These are phyloP conservation scores for Micrasema minimum DNA, from an alignment of 1,140 invertebrate species.

Conservation along the genomic window DNA sequence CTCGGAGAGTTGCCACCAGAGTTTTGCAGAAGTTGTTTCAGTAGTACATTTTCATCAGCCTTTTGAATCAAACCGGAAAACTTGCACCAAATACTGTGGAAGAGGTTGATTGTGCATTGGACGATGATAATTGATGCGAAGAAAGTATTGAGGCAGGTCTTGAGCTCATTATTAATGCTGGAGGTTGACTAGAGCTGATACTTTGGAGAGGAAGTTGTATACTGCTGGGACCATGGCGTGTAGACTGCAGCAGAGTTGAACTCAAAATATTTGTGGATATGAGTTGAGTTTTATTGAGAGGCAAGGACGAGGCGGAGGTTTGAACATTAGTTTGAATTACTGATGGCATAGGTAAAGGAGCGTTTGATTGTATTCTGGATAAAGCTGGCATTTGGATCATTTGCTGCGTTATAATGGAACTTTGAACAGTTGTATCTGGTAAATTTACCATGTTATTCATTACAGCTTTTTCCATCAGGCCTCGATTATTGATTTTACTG, in stretches of 20 bases:
- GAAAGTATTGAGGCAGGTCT: constrained; percentile 57
- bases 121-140: constrained; percentile 34
- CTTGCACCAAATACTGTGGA: constrained; percentile 54
- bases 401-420: constrained; percentile 53
- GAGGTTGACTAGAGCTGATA: constrained; percentile 65
- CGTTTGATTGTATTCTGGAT: constrained; percentile 62
- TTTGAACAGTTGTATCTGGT: constrained; percentile 27
- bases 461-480: constrained; percentile 48
- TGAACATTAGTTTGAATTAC: constrained; percentile 58
- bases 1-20: constrained; percentile 71
- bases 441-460: constrained; percentile 45
- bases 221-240: constrained; percentile 60
- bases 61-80: constrained; percentile 59
- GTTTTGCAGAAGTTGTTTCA: constrained; percentile 91
- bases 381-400: constrained; percentile 66
- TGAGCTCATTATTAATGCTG: constrained; percentile 66
- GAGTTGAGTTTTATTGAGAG: constrained; percentile 59
- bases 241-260: constrained; percentile 63
- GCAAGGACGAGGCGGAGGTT: constrained; percentile 54
- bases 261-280: constrained; percentile 64
- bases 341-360: constrained; percentile 58
- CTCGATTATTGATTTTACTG: constrained; percentile 45
- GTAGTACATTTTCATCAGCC: constrained; percentile 84
- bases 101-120: constrained; percentile 17
- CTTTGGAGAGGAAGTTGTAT: constrained; percentile 66